Percentiles rank a stretch among this genome's conserved stretches.
phyloP scores from a whole-genome alignment of 2,797 vertebrate genomes.

The Tinamus major region DNA sequence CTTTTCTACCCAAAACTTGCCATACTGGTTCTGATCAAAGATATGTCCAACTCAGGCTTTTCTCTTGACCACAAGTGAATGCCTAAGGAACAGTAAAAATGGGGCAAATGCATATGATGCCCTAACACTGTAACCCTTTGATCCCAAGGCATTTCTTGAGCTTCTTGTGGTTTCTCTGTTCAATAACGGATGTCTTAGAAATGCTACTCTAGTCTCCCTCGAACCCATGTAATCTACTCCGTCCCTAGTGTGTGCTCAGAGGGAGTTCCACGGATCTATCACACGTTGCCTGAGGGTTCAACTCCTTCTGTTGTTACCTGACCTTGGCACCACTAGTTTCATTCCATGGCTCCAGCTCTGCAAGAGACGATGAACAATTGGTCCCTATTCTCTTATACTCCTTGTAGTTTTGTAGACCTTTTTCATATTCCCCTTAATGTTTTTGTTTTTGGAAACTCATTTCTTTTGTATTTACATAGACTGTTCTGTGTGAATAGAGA shows the following conservation, averaged over 20 bases:
- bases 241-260: too few relatives aligned
- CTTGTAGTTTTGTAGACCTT: background rate
- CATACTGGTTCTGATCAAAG: background rate
- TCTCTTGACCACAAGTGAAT: background rate
- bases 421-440: background rate
- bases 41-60: background rate
- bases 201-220: background rate
- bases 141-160: background rate
- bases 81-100: background rate
- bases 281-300: background rate
- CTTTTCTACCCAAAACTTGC: background rate
- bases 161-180: background rate
- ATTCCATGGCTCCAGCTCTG: background rate
- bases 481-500: background rate
- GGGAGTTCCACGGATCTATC: background rate
- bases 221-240: background rate
- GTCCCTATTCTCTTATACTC: background rate
- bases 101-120: background rate
- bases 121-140: background rate
- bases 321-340: background rate
- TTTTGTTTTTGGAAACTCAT: background rate
- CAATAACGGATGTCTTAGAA: background rate
- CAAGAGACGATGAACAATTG: fast-evolving
- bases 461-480: background rate
- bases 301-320: background rate